Evolutionary conservation across 2,797 vertebrate genomes (phyloP).

Genomic region (Cephalopachus bancanus): DNA sequence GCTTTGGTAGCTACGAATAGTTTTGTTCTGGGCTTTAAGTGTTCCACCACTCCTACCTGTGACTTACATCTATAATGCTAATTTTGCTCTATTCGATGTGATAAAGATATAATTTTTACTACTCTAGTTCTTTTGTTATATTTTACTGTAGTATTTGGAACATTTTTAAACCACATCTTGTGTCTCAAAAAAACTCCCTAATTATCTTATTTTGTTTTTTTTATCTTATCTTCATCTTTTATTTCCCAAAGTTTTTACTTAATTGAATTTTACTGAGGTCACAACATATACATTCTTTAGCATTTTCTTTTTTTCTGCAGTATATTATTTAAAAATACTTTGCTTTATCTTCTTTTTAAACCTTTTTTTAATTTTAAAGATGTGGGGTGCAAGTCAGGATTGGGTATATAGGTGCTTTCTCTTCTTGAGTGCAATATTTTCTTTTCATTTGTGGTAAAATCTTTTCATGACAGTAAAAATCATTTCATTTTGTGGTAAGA

Average conservation of each 20-base stretch:
- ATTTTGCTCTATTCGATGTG: background rate
- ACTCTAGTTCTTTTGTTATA: background rate
- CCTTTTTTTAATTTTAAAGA: no score
- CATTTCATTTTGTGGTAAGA: background rate
- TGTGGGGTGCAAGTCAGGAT: no score
- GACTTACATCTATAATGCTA: background rate
- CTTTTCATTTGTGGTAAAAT: background rate
- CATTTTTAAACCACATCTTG: background rate
- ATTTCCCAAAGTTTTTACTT: conserved; percentile 8
- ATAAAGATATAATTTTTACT: background rate
- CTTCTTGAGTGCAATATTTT: background rate
- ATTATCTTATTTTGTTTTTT: conserved; percentile 3
- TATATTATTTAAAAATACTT: background rate
- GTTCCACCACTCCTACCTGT: no score
- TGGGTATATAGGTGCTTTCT: background rate
- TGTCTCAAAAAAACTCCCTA: background rate
- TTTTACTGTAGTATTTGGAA: background rate
- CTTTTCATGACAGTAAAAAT: background rate
- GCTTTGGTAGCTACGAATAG: no score
- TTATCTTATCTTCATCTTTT: background rate
- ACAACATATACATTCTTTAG: background rate
- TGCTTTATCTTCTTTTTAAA: background rate
- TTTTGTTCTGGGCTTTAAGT: no score
- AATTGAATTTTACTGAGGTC: background rate
- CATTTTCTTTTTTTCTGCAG: background rate